Evolutionary conservation across 2,888 invertebrate genomes (phyloP).

Genomic region (Lasioglossum vierecki): DNA sequence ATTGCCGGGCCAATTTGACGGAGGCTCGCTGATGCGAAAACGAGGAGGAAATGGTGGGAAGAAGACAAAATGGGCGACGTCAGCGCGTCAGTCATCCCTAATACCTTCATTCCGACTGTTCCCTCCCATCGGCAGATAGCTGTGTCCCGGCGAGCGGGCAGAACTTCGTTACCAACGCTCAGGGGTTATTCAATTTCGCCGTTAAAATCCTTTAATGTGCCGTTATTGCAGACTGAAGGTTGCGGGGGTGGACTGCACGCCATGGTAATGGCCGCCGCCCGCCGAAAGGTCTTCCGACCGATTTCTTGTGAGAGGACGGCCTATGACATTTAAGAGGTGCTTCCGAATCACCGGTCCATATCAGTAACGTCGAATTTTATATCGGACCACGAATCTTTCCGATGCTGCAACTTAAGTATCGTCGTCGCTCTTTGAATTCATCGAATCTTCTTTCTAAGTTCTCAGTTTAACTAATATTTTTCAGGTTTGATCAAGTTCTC

Average conservation of each 20-base stretch:
- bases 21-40: constrained; percentile 67
- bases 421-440: no score
- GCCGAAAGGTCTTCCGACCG: constrained; percentile 66
- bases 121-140: constrained; percentile 64
- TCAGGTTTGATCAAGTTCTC: no score
- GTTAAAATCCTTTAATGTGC: constrained; percentile 82
- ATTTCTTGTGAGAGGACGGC: constrained; percentile 57
- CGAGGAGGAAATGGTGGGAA: constrained; percentile 57
- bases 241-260: constrained; percentile 38
- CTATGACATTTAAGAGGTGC: constrained; percentile 5
- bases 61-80: constrained; percentile 75
- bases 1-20: constrained; percentile 65
- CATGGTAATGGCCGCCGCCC: constrained; percentile 74
- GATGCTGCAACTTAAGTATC: no score
- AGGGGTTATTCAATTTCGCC: constrained; percentile 81
- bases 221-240: constrained; percentile 76
- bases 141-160: constrained; percentile 75
- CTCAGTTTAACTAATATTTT: no score
- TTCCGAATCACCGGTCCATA: neutral
- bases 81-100: constrained; percentile 81
- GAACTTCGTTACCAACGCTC: constrained; percentile 79
- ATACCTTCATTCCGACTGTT: constrained; percentile 80
- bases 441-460: no score
- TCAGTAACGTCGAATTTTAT: neutral
- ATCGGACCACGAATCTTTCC: neutral